A percentile compares a stretch with the other conserved stretches of the same genome.
phyloP scores from a whole-genome alignment of 64 coral and sea anemone genomes.

The Orbicella faveolata region DNA sequence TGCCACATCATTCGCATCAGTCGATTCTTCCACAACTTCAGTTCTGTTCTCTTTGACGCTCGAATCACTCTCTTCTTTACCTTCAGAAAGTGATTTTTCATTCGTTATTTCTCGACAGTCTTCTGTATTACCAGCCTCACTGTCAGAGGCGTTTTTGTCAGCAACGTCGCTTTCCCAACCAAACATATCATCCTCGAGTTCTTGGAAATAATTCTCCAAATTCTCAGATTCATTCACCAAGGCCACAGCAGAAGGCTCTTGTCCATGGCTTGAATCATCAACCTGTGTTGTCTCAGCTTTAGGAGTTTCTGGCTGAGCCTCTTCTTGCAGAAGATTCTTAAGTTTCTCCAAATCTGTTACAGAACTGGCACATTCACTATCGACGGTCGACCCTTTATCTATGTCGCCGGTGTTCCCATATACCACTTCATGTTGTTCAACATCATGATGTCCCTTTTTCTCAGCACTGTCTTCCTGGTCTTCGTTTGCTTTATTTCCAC shows the following conservation, averaged over 20 bases:
- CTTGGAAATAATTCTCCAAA: conserved; percentile 72
- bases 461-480: not conserved
- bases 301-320: not conserved
- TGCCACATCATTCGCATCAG: not conserved
- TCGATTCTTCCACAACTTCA: not conserved
- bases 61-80: not conserved
- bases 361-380: not conserved
- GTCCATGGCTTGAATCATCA: not conserved
- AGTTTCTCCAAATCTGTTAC: not conserved
- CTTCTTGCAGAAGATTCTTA: not conserved
- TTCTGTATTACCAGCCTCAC: not conserved
- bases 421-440: not conserved
- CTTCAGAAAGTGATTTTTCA: not conserved
- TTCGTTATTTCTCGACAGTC: not conserved
- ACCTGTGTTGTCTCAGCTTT: not conserved
- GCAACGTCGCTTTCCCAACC: conserved; percentile 66
- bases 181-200: conserved; percentile 93
- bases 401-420: not conserved
- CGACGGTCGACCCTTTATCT: not conserved
- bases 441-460: not conserved
- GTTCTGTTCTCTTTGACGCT: not conserved
- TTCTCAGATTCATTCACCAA: conserved; percentile 7
- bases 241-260: not conserved
- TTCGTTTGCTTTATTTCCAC: not conserved
- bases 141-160: not conserved